Base-by-base conservation (phyloP, 2,113 vertebrate genomes). In the Pavo muticus region DNA sequence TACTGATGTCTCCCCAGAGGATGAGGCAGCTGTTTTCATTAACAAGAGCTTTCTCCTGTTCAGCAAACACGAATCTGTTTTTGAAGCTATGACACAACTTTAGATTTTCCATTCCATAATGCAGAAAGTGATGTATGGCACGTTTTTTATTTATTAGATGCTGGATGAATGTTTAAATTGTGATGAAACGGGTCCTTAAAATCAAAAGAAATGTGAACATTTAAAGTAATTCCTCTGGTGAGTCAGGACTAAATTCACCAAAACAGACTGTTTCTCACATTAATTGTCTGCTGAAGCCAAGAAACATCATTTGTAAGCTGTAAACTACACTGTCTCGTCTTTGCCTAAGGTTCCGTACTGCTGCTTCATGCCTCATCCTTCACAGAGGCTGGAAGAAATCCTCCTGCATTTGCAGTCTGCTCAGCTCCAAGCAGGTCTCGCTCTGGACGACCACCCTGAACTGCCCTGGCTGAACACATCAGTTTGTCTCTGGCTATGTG, bases 371-470 rank as follows among this genome's bases (percentile, higher is more conserved):
- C 19, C 42, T 80, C 37, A 7, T 30, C 44, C 54, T 59, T 56
- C 30, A 8, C 42, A 8, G 2, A 4, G 19, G 47, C 6, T 27
- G 29, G 54, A 35, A 63, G 42, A 64, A 91, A 57, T 25, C 27
- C 32, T 73, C 42, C 42, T 44, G 5, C 12, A 2, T 32, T 57
- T 71, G 17, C 54, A 15, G 54, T 14, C 61, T 12, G 40, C 45
- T 69, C 78, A 63, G 0, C 48, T 37, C 68, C 0, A 1, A 17
- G 42, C 4, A 44, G 61, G 14, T 52, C 72, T 78, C 37, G 0
- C 1, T 37, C 72, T 57, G 20, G 70, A 57, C 2, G 16, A 54
- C 16, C 3, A 32, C 8, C 45, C 71, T 12, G 35, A 61, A 35
- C 32, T 9, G 30, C 44, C 37, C 40, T 37, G 57, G 25, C 19